These are phyloP conservation scores for Trinorchestia longiramus DNA, from an alignment of 1,140 invertebrate genomes.

Conservation along the genomic window DNA sequence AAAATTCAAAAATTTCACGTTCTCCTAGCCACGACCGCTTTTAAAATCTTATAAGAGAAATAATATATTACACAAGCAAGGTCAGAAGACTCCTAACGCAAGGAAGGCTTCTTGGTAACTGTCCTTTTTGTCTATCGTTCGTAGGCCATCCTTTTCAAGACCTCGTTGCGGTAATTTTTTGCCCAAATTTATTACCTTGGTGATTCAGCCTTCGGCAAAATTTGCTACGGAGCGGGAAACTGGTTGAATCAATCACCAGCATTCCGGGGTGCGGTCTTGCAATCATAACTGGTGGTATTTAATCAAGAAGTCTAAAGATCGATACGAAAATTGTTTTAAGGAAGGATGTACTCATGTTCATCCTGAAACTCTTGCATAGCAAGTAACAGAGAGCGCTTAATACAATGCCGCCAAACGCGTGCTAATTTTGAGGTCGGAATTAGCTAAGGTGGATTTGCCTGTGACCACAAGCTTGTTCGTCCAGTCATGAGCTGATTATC, in stretches of 20 bases:
- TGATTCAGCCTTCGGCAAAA: constrained; percentile 2
- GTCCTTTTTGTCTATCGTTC: constrained; percentile 28
- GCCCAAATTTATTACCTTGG: constrained; percentile 47
- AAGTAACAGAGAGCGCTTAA: neutral
- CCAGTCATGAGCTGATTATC: neutral
- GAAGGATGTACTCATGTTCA: neutral
- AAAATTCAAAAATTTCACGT: neutral
- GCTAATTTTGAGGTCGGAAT: constrained; percentile 36
- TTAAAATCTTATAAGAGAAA: neutral
- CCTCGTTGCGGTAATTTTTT: constrained; percentile 51
- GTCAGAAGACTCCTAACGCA: neutral
- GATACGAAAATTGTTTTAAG: neutral
- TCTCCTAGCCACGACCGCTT: neutral
- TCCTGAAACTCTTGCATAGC: neutral
- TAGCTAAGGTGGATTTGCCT: constrained; percentile 34
- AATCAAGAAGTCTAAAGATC: neutral
- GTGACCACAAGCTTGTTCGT: constrained; percentile 5
- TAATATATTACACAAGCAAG: neutral
- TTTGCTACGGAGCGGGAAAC: constrained; percentile 5
- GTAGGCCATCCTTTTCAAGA: constrained; percentile 35
- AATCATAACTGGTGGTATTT: neutral
- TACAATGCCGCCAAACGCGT: neutral
- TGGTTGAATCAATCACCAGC: constrained; percentile 29
- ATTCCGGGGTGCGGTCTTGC: neutral
- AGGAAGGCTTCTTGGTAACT: constrained; percentile 18